phyloP scores from a whole-genome alignment of 1,140 invertebrate species.

The Hylaeus volcanicus region DNA sequence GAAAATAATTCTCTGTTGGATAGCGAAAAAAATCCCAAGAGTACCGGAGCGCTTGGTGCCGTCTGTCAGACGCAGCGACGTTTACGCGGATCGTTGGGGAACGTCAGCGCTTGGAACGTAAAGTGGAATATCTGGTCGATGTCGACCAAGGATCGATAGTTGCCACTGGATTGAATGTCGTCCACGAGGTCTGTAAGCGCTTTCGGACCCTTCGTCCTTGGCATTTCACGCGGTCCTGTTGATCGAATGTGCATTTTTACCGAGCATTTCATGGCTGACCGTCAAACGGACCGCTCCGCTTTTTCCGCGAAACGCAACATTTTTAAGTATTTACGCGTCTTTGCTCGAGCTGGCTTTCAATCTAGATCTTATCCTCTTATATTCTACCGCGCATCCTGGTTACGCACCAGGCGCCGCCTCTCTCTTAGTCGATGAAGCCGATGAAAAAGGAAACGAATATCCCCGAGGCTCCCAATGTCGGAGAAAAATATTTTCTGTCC shows the following conservation, averaged over 20 bases:
- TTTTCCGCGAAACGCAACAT: neutral
- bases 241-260: neutral
- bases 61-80: slow-evolving; percentile 1
- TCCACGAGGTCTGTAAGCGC: neutral
- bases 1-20: neutral
- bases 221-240: neutral
- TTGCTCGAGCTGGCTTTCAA: no score
- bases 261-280: neutral
- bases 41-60: neutral
- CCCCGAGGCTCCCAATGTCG: no score
- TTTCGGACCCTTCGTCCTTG: neutral
- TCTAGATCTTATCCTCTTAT: no score
- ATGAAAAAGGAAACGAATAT: no score
- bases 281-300: neutral
- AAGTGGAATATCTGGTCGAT: neutral
- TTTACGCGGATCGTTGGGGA: neutral
- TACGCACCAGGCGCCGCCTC: no score
- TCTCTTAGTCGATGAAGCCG: no score
- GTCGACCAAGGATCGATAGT: slow-evolving; percentile 6
- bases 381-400: no score
- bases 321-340: no score
- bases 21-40: neutral
- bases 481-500: no score
- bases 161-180: neutral
- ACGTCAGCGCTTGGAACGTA: neutral